These are phyloP conservation scores for Drosophila kanekoi DNA, from an alignment of 2,888 invertebrate species.

Conservation along the genomic window DNA sequence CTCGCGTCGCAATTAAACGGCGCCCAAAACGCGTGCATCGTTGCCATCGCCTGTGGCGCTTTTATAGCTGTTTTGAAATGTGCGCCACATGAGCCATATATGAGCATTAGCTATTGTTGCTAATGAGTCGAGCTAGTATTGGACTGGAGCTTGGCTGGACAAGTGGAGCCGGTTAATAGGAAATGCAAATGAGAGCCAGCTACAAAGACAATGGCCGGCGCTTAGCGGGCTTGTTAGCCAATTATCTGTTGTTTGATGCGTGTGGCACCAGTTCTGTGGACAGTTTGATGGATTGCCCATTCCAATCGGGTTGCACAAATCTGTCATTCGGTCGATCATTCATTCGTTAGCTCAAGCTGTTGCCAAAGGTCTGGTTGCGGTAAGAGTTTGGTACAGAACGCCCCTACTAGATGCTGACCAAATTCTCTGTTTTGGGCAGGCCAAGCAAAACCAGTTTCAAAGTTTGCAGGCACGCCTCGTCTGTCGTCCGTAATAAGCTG, in stretches of 20 bases:
- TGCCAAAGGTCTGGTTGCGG: conserved; percentile 17
- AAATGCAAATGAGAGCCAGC: conserved; percentile 50
- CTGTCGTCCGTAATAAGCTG: conserved; percentile 17
- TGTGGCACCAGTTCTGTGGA: conserved; percentile 41
- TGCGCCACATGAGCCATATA: conserved; percentile 43
- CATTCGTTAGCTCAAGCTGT: conserved; percentile 25
- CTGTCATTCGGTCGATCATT: conserved; percentile 30
- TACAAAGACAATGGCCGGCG: conserved; percentile 18
- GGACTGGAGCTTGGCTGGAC: conserved; percentile 21
- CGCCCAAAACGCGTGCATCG: conserved; percentile 56
- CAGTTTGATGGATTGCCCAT: conserved; percentile 56
- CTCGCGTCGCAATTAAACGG: conserved; percentile 61
- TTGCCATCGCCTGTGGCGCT: conserved; percentile 21
- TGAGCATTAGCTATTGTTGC: conserved; percentile 37
- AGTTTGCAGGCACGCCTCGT: conserved; percentile 18
- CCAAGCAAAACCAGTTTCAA: conserved; percentile 56
- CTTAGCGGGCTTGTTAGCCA: conserved; percentile 30
- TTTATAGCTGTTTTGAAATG: conserved; percentile 62
- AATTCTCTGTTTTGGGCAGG: conserved; percentile 33
- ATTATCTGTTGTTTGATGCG: conserved; percentile 43
- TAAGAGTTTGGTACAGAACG: conserved; percentile 29
- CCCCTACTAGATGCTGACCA: conserved; percentile 18
- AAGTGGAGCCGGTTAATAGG: conserved; percentile 17
- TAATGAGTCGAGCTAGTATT: conserved; percentile 40
- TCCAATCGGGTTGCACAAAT: conserved; percentile 17